Evolutionary conservation across 2,888 invertebrate genomes (phyloP), one percentile per base, ranked within the genome.

Genomic region (Campoletis raptor): DNA sequence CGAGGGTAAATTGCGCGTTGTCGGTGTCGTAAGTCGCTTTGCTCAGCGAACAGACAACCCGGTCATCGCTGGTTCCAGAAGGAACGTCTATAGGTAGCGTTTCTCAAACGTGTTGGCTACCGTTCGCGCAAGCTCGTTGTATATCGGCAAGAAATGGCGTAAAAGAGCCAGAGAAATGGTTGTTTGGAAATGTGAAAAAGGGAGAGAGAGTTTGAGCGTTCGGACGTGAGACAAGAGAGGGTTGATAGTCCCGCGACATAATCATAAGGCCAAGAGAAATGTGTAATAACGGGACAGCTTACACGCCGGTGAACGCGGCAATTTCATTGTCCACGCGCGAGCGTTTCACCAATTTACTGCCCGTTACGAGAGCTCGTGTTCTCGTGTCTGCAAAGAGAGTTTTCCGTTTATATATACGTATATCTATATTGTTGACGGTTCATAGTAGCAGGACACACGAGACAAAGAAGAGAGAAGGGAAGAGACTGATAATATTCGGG

Each of bases 271-370:
- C 83, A 90, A 88, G 87, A 90, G 91, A 91, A 92, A 90, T 87
- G 89, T 90, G 90, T 93, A 93, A 93, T 92, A 91, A 91, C 90
- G 90, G 83, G 89, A 91, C 89, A 92, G 90, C 91, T 93, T 92
- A 92, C 90, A 91, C 88, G 90, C 36, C 81, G 89, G 87, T 89
- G 87, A 92, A 88, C 89, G 88, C 89, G 87, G 91, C 91, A 91
- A 92, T 92, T 93, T 93, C 91, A 91, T 90, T 91, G 92, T 92
- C 92, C 92, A 90, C 91, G 91, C 90, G 91, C 77, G 37, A 64
- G 36, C 90, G 91, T 90, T 92, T 92, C 90, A 88, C 91, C 92
- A 93, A 94, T 94, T 94, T 94, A 92, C 91, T 90, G 90, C 90
- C 91, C 92, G 92, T 94, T 92, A 92, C 91, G 45, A 42, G 61